Evolutionary conservation across 2,888 invertebrate species (phyloP), one percentile per base, ranked within the genome.

Genomic region (Plagodis dolabraria): DNA sequence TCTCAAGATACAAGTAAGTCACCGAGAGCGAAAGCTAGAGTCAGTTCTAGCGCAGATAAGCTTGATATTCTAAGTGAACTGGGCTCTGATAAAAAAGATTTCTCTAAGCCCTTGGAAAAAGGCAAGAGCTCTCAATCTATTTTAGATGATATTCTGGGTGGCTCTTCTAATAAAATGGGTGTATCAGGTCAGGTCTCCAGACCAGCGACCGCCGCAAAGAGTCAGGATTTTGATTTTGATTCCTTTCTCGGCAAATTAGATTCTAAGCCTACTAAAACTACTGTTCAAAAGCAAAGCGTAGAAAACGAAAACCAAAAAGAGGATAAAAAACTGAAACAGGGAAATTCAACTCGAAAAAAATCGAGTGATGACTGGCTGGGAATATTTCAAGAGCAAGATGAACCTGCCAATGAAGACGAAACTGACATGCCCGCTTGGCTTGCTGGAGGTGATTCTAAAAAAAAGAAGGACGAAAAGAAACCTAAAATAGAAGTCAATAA

Each of bases 131-230:
- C 91, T 0, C 90, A 90, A 64, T 90, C 88, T n/a, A 80, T 90
- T 63, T 74, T 94, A 48, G 90, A 93, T 52, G 94, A 94, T 76
- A 93, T 94, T 64, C 81, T 94, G 57, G 94, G 94, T 33, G 85
- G 89, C 7, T 78, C 93, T 40, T 77, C 87, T 5, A 74, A 73
- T 46, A 89, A 89, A 77, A 65, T 77, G 6, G 70, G 60, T 8
- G 68, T 67, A 8, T 67, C 77, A 5, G 77, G 55, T 57, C 80
- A 78, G 69, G 53, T 58, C n/a, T 66, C 72, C 4, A 76, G 76
- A 63, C 79, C 85, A 7, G 58, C 71, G 5, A 83, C 82, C 50
- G 75, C 79, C 38, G 67, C 68, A 8, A 89, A 86, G 70, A 86
- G 75, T 64, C 82, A 87, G 70, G 86, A 89, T 33, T 86, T 87